A percentile compares a stretch with the other conserved stretches of the same genome.
Evolutionary conservation across 2,797 vertebrate species (phyloP).

Genomic region (Betta splendens): DNA sequence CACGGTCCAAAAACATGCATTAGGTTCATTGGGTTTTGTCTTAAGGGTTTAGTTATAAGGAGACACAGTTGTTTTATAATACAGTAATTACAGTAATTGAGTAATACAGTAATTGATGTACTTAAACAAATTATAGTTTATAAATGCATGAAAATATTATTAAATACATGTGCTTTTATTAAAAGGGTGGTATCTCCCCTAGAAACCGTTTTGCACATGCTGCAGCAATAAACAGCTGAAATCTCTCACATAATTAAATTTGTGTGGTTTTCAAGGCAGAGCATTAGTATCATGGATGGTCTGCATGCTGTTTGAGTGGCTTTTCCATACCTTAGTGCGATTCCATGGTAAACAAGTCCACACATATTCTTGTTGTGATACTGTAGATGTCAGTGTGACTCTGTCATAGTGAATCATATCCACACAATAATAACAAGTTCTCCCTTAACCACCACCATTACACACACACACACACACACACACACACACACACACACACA

Average conservation of each 20-base stretch:
- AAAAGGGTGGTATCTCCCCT: not conserved
- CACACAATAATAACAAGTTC: conserved; percentile 51
- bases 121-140: too few species aligned
- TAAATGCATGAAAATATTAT: too few species aligned
- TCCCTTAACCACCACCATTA: conserved; percentile 36
- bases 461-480: conserved; percentile 17
- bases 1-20: too few species aligned
- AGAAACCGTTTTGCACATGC: not conserved
- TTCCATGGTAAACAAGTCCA: conserved; percentile 4
- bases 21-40: too few species aligned
- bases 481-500: conserved; percentile 12
- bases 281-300: not conserved
- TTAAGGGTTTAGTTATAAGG: too few species aligned
- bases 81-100: too few species aligned
- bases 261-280: not conserved
- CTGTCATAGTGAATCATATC: conserved; percentile 57
- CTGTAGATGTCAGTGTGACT: conserved; percentile 25
- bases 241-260: not conserved
- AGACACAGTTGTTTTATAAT: too few species aligned
- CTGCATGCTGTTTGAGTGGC: not conserved
- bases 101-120: too few species aligned
- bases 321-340: conserved; percentile 3
- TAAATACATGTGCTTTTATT: not conserved
- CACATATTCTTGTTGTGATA: conserved; percentile 17
- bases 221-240: not conserved